Percentiles rank a stretch among this genome's conserved stretches.
Conservation (phyloP, 1,140 invertebrate species). For the Probaryconus sp. region DNA sequence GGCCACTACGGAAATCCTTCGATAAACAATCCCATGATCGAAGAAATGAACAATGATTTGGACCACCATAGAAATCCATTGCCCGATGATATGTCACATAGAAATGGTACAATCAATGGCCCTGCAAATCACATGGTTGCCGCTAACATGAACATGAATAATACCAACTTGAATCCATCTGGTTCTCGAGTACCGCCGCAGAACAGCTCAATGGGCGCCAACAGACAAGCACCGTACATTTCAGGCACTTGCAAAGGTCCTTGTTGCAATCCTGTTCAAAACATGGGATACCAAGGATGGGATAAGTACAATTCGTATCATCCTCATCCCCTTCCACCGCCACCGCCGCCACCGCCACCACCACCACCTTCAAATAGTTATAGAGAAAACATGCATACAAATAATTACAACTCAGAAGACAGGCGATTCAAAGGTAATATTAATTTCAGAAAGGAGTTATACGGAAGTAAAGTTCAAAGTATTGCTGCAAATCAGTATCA, state of each 20-base stretch:
- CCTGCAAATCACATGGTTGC: constrained; percentile 48
- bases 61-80: constrained; percentile 49
- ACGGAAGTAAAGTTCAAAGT: constrained; percentile 62
- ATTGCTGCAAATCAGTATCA: constrained; percentile 50
- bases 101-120: constrained; percentile 64
- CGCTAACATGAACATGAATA: constrained; percentile 48
- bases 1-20: constrained; percentile 54
- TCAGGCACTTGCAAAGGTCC: constrained; percentile 68
- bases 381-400: constrained; percentile 67
- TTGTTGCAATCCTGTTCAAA: constrained; percentile 71
- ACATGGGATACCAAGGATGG: constrained; percentile 69
- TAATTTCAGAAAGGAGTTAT: constrained; percentile 68
- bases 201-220: constrained; percentile 46
- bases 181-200: constrained; percentile 41
- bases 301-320: constrained; percentile 73
- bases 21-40: constrained; percentile 60
- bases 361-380: no score
- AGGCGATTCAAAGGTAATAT: constrained; percentile 64
- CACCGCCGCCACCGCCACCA: no score
- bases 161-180: constrained; percentile 27
- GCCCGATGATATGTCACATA: constrained; percentile 65
- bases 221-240: constrained; percentile 63
- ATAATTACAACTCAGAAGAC: constrained; percentile 61
- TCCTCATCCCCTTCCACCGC: constrained; percentile 63
- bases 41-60: constrained; percentile 39